Percentiles rank a stretch among this genome's conserved stretches.
Conservation (phyloP, 2,797 vertebrate species). For the Helostoma temminkii region DNA sequence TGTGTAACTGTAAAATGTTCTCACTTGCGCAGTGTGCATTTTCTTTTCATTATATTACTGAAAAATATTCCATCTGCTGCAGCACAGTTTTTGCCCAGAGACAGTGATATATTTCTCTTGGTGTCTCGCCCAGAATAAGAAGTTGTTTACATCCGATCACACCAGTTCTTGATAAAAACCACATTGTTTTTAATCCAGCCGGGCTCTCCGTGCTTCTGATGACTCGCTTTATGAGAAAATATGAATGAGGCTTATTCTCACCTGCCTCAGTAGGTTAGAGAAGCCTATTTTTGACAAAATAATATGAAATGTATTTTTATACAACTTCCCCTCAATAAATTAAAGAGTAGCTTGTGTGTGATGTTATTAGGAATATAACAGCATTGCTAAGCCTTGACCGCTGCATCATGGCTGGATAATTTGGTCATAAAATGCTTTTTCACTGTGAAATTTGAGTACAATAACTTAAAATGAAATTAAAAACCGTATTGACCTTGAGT, state of each 20-base stretch:
- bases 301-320: not conserved
- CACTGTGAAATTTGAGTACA: not conserved
- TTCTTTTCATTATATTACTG: constrained; percentile 24
- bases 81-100: constrained; percentile 6
- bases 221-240: constrained; percentile 25
- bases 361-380: not conserved
- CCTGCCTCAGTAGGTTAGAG: constrained; percentile 11
- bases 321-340: not conserved
- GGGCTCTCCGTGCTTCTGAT: not conserved
- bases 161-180: constrained; percentile 29
- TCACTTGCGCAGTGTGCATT: constrained; percentile 5
- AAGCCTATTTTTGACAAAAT: not conserved
- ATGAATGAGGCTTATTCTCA: constrained; percentile 4
- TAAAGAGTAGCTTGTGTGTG: not conserved
- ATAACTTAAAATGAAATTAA: not conserved
- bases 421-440: not conserved
- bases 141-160: constrained; percentile 41
- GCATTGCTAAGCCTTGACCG: not conserved
- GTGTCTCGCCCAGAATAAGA: constrained; percentile 44
- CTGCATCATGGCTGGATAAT: not conserved
- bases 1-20: constrained; percentile 1
- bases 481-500: not conserved
- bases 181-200: not conserved
- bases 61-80: constrained; percentile 10
- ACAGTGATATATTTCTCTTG: constrained; percentile 34